phyloP scores from a whole-genome alignment of 2,888 invertebrate species.

The Erebia ligea region DNA sequence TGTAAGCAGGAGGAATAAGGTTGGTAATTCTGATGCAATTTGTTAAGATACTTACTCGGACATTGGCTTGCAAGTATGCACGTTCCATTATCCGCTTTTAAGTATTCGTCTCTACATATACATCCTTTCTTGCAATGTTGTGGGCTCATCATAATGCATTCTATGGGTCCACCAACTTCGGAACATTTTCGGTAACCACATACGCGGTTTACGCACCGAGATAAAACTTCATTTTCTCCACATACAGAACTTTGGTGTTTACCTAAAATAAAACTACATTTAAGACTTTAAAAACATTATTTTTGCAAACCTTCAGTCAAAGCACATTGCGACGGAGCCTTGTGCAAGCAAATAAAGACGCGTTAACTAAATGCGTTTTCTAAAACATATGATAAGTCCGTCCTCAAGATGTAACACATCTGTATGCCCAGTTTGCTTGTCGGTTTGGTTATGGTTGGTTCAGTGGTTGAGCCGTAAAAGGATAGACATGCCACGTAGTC shows the following conservation, averaged over 20 bases:
- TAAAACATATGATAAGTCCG: too few relatives aligned
- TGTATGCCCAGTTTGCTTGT: too few relatives aligned
- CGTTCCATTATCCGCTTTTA: constrained; percentile 40
- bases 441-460: too few relatives aligned
- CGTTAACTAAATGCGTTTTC: too few relatives aligned
- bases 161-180: constrained; percentile 15
- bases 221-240: constrained; percentile 10
- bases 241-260: neutral
- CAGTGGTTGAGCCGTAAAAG: too few relatives aligned
- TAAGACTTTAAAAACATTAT: too few relatives aligned
- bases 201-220: constrained; percentile 16
- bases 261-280: neutral
- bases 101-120: constrained; percentile 41
- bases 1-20: too few relatives aligned
- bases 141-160: neutral
- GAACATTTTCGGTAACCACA: constrained; percentile 29
- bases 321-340: too few relatives aligned
- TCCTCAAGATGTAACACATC: too few relatives aligned
- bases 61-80: constrained; percentile 46
- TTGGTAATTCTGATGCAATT: neutral
- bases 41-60: constrained; percentile 24
- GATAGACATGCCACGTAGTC: too few relatives aligned
- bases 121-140: constrained; percentile 43
- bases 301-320: too few relatives aligned
- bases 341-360: too few relatives aligned